A percentile compares a stretch with the other conserved stretches of the same genome.
phyloP scores from a whole-genome alignment of 1,140 invertebrate species.

The Scaptomyza pallida region DNA sequence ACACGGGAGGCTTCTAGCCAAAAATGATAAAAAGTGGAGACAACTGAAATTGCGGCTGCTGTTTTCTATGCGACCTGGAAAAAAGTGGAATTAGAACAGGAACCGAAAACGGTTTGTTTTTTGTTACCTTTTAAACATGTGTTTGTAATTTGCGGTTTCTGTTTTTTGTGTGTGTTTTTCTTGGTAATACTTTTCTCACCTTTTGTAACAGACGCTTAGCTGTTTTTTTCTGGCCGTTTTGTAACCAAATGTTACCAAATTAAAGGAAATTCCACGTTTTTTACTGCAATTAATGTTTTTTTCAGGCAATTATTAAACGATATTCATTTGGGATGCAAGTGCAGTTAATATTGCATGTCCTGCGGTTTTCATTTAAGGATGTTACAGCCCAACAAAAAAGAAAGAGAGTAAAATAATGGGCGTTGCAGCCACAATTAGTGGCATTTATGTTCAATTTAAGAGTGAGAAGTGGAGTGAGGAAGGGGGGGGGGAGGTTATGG shows the following conservation, averaged over 20 bases:
- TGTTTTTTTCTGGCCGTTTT: conserved; percentile 37
- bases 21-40: conserved; percentile 58
- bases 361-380: conserved; percentile 48
- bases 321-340: conserved; percentile 38
- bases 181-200: conserved; percentile 77
- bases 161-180: conserved; percentile 30
- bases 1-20: conserved; percentile 44
- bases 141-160: conserved; percentile 70
- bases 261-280: background rate
- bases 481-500: background rate
- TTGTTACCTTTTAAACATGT: conserved; percentile 58
- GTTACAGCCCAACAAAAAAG: background rate
- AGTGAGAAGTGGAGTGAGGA: too few relatives aligned
- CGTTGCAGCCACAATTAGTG: conserved; percentile 63
- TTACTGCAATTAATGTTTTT: conserved; percentile 57
- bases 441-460: conserved; percentile 49
- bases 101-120: conserved; percentile 27
- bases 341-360: conserved; percentile 36
- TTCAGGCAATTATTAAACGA: conserved; percentile 46
- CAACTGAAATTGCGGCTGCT: conserved; percentile 28
- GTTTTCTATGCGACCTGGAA: background rate
- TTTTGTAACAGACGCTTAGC: conserved; percentile 34
- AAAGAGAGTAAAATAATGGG: conserved; percentile 20
- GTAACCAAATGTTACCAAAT: conserved; percentile 35
- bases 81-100: conserved; percentile 43